A percentile compares a stretch with the other conserved stretches of the same genome.
phyloP scores from a whole-genome alignment of 2,888 invertebrate genomes.

The Orthonychiurus folsomi region DNA sequence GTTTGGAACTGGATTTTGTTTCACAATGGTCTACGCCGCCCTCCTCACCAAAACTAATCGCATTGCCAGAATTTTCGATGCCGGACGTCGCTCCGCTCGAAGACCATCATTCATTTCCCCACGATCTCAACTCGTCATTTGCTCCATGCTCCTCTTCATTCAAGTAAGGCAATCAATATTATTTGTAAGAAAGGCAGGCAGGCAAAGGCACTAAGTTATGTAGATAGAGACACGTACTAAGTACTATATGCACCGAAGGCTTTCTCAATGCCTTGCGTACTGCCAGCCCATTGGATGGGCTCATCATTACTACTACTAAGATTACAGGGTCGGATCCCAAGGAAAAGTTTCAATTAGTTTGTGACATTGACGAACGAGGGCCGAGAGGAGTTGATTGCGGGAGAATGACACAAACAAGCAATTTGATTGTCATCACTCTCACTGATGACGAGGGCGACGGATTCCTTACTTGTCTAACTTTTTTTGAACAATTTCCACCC shows the following conservation, averaged over 20 bases:
- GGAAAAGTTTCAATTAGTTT: background rate
- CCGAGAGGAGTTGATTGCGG: background rate
- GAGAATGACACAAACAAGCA: background rate
- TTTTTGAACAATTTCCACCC: no score
- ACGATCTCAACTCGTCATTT: conserved; percentile 80
- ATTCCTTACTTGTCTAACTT: no score
- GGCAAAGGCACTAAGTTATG: no score
- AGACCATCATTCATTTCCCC: conserved; percentile 89
- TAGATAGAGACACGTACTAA: no score
- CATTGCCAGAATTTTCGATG: conserved; percentile 51
- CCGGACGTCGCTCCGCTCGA: conserved; percentile 90
- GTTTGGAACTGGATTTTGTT: conserved; percentile 64
- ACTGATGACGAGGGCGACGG: no score
- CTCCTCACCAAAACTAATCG: conserved; percentile 90
- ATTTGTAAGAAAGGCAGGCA: no score
- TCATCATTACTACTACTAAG: no score
- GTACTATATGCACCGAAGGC: no score
- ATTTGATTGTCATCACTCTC: background rate
- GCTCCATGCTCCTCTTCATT: conserved; percentile 72
- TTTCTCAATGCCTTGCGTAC: background rate
- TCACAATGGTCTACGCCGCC: conserved; percentile 94
- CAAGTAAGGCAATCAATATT: conserved; percentile 58
- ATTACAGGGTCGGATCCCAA: no score
- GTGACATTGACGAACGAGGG: background rate
- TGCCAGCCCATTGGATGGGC: background rate